A percentile compares a stretch with the other conserved stretches of the same genome.
Conservation (phyloP, 2,797 vertebrate species). For the Acanthiza pusilla region DNA sequence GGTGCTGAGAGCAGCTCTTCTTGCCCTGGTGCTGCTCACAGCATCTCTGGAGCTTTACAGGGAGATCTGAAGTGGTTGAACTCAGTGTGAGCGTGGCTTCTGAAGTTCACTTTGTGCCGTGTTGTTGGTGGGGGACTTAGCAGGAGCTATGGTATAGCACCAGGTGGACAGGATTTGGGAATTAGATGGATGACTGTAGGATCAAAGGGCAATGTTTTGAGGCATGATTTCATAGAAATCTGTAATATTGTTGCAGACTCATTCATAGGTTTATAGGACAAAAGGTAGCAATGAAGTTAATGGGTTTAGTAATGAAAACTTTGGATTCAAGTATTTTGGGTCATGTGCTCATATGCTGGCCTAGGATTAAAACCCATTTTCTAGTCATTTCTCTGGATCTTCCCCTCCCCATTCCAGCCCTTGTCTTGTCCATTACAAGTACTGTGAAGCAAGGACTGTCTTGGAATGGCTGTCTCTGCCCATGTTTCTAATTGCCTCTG, state of each 20-base stretch:
- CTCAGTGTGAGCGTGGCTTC: not conserved
- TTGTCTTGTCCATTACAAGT: not conserved
- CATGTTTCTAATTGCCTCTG: slow-evolving; percentile 5
- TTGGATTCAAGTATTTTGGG: not conserved
- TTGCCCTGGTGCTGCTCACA: not conserved
- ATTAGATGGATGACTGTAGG: not conserved
- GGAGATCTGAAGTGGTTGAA: not conserved
- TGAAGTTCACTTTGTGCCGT: not conserved
- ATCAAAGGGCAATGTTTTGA: not conserved
- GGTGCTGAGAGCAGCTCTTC: not conserved
- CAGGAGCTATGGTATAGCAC: not conserved
- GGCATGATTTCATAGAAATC: not conserved
- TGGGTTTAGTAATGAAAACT: not conserved
- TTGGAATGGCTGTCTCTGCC: not conserved
- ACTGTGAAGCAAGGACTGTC: not conserved
- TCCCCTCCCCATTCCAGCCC: not conserved
- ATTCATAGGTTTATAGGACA: not conserved
- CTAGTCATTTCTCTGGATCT: not conserved
- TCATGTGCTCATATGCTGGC: not conserved
- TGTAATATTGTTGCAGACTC: not conserved
- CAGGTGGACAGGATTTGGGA: not conserved
- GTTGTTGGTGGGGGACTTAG: not conserved
- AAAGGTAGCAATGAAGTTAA: not conserved
- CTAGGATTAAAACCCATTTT: not conserved
- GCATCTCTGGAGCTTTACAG: not conserved